These are phyloP conservation scores for Illadopsis cleaveri DNA, from an alignment of 2,113 vertebrate genomes.

Conservation along the genomic window DNA sequence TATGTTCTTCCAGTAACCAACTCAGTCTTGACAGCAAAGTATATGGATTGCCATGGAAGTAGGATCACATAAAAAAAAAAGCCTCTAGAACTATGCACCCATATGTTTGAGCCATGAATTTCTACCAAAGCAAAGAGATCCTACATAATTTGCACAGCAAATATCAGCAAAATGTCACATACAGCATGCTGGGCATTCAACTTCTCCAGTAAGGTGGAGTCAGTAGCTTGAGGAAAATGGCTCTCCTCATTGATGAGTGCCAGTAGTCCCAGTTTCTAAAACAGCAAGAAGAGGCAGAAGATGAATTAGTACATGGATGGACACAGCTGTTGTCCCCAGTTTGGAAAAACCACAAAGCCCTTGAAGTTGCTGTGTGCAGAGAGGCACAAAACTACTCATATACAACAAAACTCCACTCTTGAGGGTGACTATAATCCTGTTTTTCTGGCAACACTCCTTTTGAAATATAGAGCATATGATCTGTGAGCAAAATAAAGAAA, in stretches of 20 bases:
- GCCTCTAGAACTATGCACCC: not conserved
- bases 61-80: not conserved
- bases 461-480: not conserved
- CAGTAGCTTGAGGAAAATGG: constrained; percentile 96
- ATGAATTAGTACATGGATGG: not conserved
- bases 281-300: not conserved
- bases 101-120: not conserved
- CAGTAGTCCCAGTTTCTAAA: constrained; percentile 93
- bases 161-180: constrained; percentile 33
- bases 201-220: constrained; percentile 91
- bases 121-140: not conserved
- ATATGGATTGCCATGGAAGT: not conserved
- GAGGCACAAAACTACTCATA: not conserved
- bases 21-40: not conserved
- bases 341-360: not conserved
- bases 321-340: not conserved
- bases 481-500: not conserved
- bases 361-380: not conserved
- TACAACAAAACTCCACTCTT: not conserved
- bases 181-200: constrained; percentile 92
- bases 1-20: not conserved
- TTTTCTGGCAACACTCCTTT: not conserved
- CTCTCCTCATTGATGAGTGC: constrained; percentile 98
- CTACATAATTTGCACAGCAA: not conserved
- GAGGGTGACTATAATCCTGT: not conserved